phyloP scores from a whole-genome alignment of 2,797 vertebrate genomes.

The Muscicapa striata region DNA sequence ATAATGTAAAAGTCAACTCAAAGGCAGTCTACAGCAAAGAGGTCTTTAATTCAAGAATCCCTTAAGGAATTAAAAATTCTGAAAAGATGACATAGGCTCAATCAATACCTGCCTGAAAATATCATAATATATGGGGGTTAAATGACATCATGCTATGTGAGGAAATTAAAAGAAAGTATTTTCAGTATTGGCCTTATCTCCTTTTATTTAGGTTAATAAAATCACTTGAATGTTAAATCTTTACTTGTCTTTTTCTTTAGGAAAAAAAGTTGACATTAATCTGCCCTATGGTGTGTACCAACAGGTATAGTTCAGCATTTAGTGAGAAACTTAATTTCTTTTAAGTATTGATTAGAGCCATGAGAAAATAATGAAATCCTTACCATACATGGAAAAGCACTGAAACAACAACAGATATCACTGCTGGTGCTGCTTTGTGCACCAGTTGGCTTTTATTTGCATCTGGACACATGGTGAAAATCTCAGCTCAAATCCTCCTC shows the following conservation, averaged over 20 bases:
- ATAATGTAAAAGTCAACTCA: constrained; percentile 69
- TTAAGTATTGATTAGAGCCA: not conserved
- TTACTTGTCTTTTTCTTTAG: not conserved
- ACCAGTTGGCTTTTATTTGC: not conserved
- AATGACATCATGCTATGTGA: not conserved
- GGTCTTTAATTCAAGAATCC: constrained; percentile 42
- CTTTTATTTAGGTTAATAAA: not conserved
- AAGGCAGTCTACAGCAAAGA: constrained; percentile 4
- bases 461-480: not conserved
- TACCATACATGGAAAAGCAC: not conserved
- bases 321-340: not conserved
- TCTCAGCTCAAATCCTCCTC: not conserved
- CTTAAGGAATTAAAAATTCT: constrained; percentile 29
- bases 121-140: not conserved
- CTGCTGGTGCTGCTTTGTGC: not conserved
- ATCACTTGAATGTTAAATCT: not conserved
- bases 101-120: constrained; percentile 61
- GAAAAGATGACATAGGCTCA: constrained; percentile 26
- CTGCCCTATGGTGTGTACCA: not conserved
- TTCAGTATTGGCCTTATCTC: not conserved
- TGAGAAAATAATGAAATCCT: not conserved
- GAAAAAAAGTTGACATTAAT: not conserved
- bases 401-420: not conserved
- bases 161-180: not conserved
- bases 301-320: not conserved